Base-by-base conservation (phyloP, 2,113 vertebrate species). In the Cacatua alba region DNA sequence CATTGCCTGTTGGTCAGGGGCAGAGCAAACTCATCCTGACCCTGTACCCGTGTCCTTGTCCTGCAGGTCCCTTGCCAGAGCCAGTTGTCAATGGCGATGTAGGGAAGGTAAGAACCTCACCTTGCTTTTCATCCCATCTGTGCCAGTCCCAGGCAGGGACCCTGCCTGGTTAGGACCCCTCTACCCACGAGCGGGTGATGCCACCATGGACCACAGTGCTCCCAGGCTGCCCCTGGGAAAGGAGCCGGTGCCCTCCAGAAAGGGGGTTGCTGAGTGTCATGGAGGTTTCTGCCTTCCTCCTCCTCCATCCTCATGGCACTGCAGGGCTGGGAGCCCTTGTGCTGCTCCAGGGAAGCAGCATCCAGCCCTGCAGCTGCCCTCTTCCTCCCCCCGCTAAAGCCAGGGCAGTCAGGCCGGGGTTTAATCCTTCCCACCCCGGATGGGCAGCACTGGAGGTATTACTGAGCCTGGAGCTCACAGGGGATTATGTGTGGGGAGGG, bases 61-160 rank as follows among this genome's bases (percentile, higher is more conserved):
- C 84, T 18, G 19, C 97, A 99, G 99, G 99, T 97, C 98, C 98
- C 70, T 95, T 99, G 91, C 99, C 99, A 80, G 98, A 99, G 88
- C 98, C 98, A 39, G 92, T 98, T 60, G 85, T 98, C 83, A 99
- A 99, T 43, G 99, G 99, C 11, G 98, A 98, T 48, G 90, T 98
- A 80, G 99, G 98, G 93, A 99, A 99, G 99, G 99, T 99, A 98
- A 98, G 95, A 71, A 10, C 41, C 26, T 92, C 2, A 0, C 76
- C 12, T 23, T 72, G 49, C 46, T 86, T 85, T 57, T 62, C 44
- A 67, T 81, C 43, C 35, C 31, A 6, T 39, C 24, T 26, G 0
- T 55, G 16, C 52, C 24, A 4, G 12, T 57, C 53, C 19, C 39
- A 49, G 51, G 33, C 21, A 43, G 23, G 12, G 26, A 60, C 16